Conservation (phyloP, 2,113 vertebrate genomes). For the Eidolon helvum region DNA sequence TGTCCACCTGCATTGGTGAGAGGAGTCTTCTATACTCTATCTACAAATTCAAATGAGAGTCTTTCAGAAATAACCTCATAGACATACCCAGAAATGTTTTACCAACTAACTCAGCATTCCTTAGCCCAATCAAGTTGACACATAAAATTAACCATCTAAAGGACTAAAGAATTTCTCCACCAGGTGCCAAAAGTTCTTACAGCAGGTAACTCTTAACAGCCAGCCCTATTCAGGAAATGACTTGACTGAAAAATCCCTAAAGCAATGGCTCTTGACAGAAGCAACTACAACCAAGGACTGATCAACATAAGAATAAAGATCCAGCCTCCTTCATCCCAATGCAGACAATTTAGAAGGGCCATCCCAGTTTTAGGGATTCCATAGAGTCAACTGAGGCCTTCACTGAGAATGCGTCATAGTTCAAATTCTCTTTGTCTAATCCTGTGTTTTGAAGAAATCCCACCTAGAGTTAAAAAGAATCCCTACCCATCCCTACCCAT, state of each 20-base stretch:
- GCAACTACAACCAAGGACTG: not conserved
- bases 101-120: not conserved
- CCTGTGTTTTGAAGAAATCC: not conserved
- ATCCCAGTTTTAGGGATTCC: not conserved
- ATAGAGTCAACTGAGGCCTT: not conserved
- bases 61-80: not conserved
- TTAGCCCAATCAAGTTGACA: not conserved
- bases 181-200: not conserved
- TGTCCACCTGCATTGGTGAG: not conserved
- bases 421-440: not conserved
- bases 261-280: not conserved
- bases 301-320: not conserved
- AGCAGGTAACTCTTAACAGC: not conserved
- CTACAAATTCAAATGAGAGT: not conserved
- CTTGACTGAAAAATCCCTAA: not conserved
- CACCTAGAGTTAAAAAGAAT: not conserved
- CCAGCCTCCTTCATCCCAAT: not conserved
- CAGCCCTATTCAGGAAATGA: not conserved
- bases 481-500: not conserved
- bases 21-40: not conserved
- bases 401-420: not conserved
- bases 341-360: not conserved
- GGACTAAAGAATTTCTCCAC: not conserved
- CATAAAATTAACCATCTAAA: not conserved
- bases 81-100: not conserved